phyloP scores from a whole-genome alignment of 2,888 invertebrate genomes.

The Drosophila paranaensis region DNA sequence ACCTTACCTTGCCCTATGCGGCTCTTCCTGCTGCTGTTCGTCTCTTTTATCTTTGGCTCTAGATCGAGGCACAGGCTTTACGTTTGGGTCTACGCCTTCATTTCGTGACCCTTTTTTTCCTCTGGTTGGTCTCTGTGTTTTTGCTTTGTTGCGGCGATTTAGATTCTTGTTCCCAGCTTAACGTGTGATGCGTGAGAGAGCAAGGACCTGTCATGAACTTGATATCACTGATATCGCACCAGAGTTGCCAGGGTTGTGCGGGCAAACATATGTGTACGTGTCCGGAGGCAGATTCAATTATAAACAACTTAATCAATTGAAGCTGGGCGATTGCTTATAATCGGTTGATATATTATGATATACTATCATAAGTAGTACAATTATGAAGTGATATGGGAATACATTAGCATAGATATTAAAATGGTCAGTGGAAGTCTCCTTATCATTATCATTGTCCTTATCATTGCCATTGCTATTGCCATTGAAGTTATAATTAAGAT shows the following conservation, averaged over 20 bases:
- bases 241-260: slow-evolving; percentile 32
- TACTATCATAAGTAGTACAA: too few species aligned
- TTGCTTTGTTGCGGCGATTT: slow-evolving; percentile 27
- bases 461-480: neutral
- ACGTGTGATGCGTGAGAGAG: slow-evolving; percentile 52
- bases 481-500: neutral
- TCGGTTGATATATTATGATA: too few species aligned
- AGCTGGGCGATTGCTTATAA: neutral
- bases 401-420: neutral
- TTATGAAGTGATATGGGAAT: too few species aligned
- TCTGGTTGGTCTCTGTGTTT: slow-evolving; percentile 1
- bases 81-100: slow-evolving; percentile 52
- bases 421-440: too few species aligned
- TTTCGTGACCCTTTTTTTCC: slow-evolving; percentile 54
- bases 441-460: too few species aligned
- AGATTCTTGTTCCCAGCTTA: slow-evolving; percentile 40
- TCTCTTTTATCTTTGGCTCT: slow-evolving; percentile 67
- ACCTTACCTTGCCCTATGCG: slow-evolving; percentile 8
- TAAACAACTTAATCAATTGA: slow-evolving; percentile 4
- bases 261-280: neutral
- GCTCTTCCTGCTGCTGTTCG: slow-evolving; percentile 18
- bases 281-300: neutral
- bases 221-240: slow-evolving; percentile 39
- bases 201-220: slow-evolving; percentile 76
- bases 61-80: slow-evolving; percentile 54